These are phyloP conservation scores for Ancistrus triradiatus DNA, from an alignment of 2,113 vertebrate species.

Conservation along the genomic window DNA sequence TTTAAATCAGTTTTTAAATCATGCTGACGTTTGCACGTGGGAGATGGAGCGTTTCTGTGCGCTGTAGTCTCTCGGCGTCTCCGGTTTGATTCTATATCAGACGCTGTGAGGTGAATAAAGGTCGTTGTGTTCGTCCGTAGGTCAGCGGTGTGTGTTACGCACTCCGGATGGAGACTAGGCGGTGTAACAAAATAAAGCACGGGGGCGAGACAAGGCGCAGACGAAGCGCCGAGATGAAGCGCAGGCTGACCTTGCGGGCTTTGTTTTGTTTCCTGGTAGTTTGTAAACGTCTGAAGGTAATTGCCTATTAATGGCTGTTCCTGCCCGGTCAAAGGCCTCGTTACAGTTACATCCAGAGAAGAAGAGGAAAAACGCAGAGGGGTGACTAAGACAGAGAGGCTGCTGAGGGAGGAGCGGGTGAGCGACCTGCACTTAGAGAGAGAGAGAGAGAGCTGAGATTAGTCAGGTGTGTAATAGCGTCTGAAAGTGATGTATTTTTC, in stretches of 20 bases:
- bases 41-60: too few species aligned
- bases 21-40: too few species aligned
- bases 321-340: conserved; percentile 46
- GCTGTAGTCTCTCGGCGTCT: not conserved
- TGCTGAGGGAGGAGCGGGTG: conserved; percentile 22
- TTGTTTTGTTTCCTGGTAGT: conserved; percentile 27
- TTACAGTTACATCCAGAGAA: conserved; percentile 46
- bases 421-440: conserved; percentile 9
- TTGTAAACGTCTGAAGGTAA: conserved; percentile 46
- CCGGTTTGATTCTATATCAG: not conserved
- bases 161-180: not conserved
- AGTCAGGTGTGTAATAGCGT: conserved; percentile 41
- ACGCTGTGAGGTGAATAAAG: not conserved
- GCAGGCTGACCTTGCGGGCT: conserved; percentile 17
- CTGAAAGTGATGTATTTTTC: conserved; percentile 54
- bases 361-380: conserved; percentile 43
- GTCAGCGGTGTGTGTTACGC: not conserved
- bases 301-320: conserved; percentile 48
- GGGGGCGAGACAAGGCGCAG: conserved; percentile 10
- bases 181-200: not conserved
- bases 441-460: conserved; percentile 42
- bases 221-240: not conserved
- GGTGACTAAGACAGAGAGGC: conserved; percentile 45
- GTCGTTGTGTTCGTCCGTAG: not conserved
- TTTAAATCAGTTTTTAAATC: too few species aligned